These are phyloP conservation scores for Marasmarcha lunaedactyla DNA, from an alignment of 2,888 invertebrate genomes.

Conservation along the genomic window DNA sequence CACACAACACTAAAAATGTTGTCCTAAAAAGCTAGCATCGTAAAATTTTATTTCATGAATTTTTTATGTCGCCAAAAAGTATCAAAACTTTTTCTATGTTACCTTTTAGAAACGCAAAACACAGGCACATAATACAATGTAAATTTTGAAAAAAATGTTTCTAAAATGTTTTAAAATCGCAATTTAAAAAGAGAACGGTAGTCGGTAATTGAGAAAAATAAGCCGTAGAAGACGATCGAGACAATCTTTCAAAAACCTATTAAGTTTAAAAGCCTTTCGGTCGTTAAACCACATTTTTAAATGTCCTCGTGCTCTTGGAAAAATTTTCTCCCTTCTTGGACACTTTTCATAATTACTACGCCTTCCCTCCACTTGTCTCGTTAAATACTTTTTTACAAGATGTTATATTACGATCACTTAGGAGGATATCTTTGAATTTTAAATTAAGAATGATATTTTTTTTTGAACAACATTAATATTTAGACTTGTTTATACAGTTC, in stretches of 20 bases:
- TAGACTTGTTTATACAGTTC: too few species aligned
- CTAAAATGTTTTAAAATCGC: too few species aligned
- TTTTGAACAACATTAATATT: too few species aligned
- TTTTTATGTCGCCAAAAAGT: neutral
- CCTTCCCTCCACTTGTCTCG: constrained; percentile 21
- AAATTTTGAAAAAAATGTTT: too few species aligned
- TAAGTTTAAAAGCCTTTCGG: constrained; percentile 60
- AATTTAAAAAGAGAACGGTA: too few species aligned
- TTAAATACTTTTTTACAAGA: constrained; percentile 46
- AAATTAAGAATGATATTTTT: too few species aligned
- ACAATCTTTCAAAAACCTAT: constrained; percentile 57
- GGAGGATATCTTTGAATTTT: neutral
- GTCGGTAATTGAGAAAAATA: neutral
- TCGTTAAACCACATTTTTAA: constrained; percentile 62
- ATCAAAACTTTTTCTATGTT: neutral
- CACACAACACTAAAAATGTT: neutral
- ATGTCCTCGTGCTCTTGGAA: constrained; percentile 38
- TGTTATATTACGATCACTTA: constrained; percentile 33
- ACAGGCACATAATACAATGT: too few species aligned
- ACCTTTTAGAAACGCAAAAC: too few species aligned
- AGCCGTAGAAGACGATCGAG: constrained; percentile 20
- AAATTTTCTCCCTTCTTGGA: constrained; percentile 51
- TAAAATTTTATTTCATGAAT: neutral
- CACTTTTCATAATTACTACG: constrained; percentile 67
- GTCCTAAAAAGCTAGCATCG: neutral